Evolutionary conservation across 92 coral and sea anemone genomes (phyloP).

Genomic region (Epizoanthus fatuus): DNA sequence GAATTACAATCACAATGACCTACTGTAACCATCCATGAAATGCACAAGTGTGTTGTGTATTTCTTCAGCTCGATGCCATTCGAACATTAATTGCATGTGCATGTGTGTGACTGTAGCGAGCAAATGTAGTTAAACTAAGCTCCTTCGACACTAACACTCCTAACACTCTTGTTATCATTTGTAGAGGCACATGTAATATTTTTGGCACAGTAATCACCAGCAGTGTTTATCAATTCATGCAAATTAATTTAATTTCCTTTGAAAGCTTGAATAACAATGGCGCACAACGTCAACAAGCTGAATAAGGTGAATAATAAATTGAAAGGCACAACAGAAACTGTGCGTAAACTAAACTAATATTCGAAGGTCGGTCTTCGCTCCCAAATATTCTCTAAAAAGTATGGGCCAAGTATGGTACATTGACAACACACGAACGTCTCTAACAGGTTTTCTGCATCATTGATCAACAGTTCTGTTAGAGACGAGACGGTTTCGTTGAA

Average conservation of each 20-base stretch:
- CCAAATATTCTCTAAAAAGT: background rate
- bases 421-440: background rate
- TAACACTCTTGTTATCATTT: background rate
- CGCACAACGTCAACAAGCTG: background rate
- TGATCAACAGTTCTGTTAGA: background rate
- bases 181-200: background rate
- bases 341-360: background rate
- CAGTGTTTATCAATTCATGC: slow-evolving; percentile 21
- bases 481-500: too few relatives aligned
- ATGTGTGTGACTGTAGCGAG: background rate
- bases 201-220: slow-evolving; percentile 5
- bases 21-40: slow-evolving; percentile 24
- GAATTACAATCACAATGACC: background rate
- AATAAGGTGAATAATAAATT: slow-evolving; percentile 33
- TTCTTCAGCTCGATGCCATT: background rate
- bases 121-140: background rate
- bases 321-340: slow-evolving; percentile 9
- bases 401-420: background rate
- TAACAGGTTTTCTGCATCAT: background rate
- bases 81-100: background rate
- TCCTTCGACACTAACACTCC: background rate
- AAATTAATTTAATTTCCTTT: slow-evolving; percentile 27
- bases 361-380: background rate
- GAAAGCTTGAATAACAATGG: background rate
- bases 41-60: slow-evolving; percentile 13